phyloP scores from a whole-genome alignment of 2,888 invertebrate species.

The Platycheirus rosarum region DNA sequence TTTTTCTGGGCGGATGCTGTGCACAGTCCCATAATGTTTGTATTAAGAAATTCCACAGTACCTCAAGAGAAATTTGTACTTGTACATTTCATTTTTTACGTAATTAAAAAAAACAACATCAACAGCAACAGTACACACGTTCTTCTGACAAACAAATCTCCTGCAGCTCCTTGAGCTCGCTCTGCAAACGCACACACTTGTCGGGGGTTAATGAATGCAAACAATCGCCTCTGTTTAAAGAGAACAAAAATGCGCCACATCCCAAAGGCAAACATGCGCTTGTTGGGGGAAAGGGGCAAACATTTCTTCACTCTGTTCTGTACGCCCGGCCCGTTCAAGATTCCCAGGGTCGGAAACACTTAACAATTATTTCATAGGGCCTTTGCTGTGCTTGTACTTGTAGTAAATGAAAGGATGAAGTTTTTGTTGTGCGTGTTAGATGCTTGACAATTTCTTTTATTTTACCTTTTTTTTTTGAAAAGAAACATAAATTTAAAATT shows the following conservation, averaged over 20 bases:
- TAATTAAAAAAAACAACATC: slow-evolving; percentile 43
- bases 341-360: slow-evolving; percentile 63
- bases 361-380: slow-evolving; percentile 49
- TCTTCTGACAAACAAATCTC: slow-evolving; percentile 52
- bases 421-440: slow-evolving; percentile 49
- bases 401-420: slow-evolving; percentile 48
- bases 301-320: slow-evolving; percentile 31
- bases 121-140: slow-evolving; percentile 43
- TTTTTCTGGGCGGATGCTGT: slow-evolving; percentile 40
- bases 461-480: slow-evolving; percentile 13
- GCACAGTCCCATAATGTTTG: slow-evolving; percentile 54
- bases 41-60: slow-evolving; percentile 56
- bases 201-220: slow-evolving; percentile 71
- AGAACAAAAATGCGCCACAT: slow-evolving; percentile 57
- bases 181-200: slow-evolving; percentile 51
- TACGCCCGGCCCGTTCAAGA: slow-evolving; percentile 18
- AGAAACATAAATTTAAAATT: slow-evolving; percentile 1
- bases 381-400: slow-evolving; percentile 59
- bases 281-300: slow-evolving; percentile 12
- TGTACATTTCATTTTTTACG: slow-evolving; percentile 55
- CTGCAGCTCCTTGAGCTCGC: slow-evolving; percentile 34
- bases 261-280: slow-evolving; percentile 45
- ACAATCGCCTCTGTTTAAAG: slow-evolving; percentile 70
- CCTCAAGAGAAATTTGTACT: slow-evolving; percentile 49
- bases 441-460: slow-evolving; percentile 58